These are phyloP conservation scores for Notospermus geniculatus DNA, from an alignment of 1,140 invertebrate species.

Conservation along the genomic window DNA sequence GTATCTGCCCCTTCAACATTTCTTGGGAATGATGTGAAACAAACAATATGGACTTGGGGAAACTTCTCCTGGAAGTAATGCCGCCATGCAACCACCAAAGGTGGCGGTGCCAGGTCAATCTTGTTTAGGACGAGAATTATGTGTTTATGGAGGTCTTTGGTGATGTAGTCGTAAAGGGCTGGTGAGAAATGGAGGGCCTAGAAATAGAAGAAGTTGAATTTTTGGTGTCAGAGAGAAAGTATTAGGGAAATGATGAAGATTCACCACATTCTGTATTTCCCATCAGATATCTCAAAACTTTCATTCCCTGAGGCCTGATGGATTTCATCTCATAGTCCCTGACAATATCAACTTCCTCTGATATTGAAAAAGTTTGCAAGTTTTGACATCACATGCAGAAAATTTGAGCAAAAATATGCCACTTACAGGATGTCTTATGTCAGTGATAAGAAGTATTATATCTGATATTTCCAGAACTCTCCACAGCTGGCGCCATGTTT, in stretches of 20 bases:
- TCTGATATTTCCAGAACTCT: constrained; percentile 88
- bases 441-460: constrained; percentile 78
- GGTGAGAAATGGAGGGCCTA: constrained; percentile 78
- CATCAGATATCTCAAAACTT: too few species aligned
- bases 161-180: constrained; percentile 78
- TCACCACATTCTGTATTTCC: too few species aligned
- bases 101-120: constrained; percentile 80
- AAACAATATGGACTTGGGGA: constrained; percentile 73
- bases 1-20: constrained; percentile 13
- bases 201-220: too few species aligned
- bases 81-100: constrained; percentile 84
- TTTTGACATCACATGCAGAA: too few species aligned
- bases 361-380: too few species aligned
- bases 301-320: too few species aligned
- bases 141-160: constrained; percentile 71
- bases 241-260: too few species aligned
- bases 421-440: constrained; percentile 78
- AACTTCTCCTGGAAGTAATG: constrained; percentile 73
- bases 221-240: too few species aligned
- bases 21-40: constrained; percentile 78
- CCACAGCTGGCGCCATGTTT: constrained; percentile 93
- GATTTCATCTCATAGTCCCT: too few species aligned
- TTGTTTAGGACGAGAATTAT: constrained; percentile 91
- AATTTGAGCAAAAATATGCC: too few species aligned
- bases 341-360: too few species aligned